These are phyloP conservation scores for Drosophila sp. DNA, from an alignment of 1,140 invertebrate species.

Conservation along the genomic window DNA sequence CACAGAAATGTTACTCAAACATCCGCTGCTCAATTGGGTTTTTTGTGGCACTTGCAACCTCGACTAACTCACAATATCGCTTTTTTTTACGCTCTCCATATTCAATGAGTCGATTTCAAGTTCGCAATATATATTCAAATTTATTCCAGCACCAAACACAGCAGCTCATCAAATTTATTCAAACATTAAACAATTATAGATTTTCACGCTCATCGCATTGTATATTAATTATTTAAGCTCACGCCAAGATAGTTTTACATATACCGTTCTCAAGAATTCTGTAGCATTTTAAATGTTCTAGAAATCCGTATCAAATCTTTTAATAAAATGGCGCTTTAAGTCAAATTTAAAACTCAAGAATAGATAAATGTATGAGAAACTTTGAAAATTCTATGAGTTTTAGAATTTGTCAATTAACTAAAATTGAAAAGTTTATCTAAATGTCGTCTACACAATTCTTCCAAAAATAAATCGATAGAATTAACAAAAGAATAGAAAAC, in stretches of 20 bases:
- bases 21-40: constrained; percentile 32
- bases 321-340: too few species aligned
- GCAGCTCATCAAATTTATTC: not conserved
- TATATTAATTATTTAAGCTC: too few species aligned
- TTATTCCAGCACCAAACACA: not conserved
- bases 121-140: constrained; percentile 5
- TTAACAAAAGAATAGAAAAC: too few species aligned
- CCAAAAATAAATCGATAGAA: too few species aligned
- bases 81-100: not conserved
- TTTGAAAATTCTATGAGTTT: too few species aligned
- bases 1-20: constrained; percentile 25
- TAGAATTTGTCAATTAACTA: too few species aligned
- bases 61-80: not conserved
- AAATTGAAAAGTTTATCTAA: too few species aligned
- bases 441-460: too few species aligned
- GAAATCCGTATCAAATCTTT: too few species aligned
- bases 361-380: too few species aligned
- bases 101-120: not conserved
- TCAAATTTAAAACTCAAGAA: too few species aligned
- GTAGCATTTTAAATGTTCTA: too few species aligned
- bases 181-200: not conserved
- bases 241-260: not conserved
- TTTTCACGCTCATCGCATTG: not conserved
- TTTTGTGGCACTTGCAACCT: constrained; percentile 29
- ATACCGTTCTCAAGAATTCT: not conserved